These are phyloP conservation scores for Platycheirus rosarum DNA, from an alignment of 2,888 invertebrate genomes.

Conservation along the genomic window DNA sequence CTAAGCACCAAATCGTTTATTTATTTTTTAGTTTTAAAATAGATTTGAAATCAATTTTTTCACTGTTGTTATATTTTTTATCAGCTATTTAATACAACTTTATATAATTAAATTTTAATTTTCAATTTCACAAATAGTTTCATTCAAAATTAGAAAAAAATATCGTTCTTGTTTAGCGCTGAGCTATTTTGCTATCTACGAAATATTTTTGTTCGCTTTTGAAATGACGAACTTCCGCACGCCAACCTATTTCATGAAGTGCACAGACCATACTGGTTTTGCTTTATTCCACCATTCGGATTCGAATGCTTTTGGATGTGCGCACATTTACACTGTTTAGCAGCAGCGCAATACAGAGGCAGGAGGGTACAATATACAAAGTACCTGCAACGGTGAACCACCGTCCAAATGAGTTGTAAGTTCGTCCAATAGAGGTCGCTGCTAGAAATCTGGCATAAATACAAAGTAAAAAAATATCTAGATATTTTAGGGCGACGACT, in stretches of 20 bases:
- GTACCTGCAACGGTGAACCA: conserved; percentile 57
- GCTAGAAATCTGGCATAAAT: conserved; percentile 54
- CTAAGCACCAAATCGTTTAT: conserved; percentile 19
- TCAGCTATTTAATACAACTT: conserved; percentile 45
- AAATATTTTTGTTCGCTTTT: conserved; percentile 60
- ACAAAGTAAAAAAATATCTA: conserved; percentile 26
- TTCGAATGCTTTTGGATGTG: conserved; percentile 52
- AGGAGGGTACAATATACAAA: conserved; percentile 18
- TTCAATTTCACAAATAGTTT: conserved; percentile 51
- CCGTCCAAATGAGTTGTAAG: conserved; percentile 39
- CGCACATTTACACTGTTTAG: conserved; percentile 62
- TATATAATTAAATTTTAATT: conserved; percentile 36
- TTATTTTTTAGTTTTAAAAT: conserved; percentile 8
- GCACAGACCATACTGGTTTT: conserved; percentile 77
- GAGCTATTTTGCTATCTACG: conserved; percentile 20
- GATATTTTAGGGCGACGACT: conserved; percentile 44
- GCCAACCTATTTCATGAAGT: conserved; percentile 77
- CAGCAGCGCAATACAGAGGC: conserved; percentile 37
- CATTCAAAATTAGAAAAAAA: conserved; percentile 54
- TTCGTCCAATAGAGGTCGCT: conserved; percentile 71
- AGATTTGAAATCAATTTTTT: conserved; percentile 7
- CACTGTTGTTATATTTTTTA: too few species aligned
- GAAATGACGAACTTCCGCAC: conserved; percentile 73
- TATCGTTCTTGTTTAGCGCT: conserved; percentile 1
- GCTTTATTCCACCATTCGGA: conserved; percentile 68